These are phyloP conservation scores for Spongia lamella DNA, from an alignment of 37 sponge, comb jelly and placozoan species.

Conservation along the genomic window DNA sequence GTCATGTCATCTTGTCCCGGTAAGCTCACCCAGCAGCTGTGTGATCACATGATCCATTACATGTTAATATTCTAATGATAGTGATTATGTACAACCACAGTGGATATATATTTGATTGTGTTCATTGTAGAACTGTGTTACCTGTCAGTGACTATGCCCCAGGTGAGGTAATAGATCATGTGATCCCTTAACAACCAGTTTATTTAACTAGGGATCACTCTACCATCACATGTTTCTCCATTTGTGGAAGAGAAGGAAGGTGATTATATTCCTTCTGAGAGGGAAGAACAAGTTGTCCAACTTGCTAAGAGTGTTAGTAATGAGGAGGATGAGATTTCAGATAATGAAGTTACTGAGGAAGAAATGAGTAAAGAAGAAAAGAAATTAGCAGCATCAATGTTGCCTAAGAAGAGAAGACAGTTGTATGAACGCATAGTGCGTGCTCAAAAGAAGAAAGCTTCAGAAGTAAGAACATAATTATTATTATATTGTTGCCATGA, in stretches of 20 bases:
- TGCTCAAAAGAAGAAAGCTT: conserved; percentile 64
- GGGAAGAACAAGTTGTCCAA: conserved; percentile 2
- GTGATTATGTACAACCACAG: conserved; percentile 95
- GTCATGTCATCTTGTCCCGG: conserved; percentile 83
- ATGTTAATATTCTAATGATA: conserved; percentile 1
- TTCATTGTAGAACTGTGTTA: conserved; percentile 75
- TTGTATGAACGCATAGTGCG: conserved; percentile 86
- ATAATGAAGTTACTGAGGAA: conserved; percentile 30
- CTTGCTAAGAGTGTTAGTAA: too few species aligned
- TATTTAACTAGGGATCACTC: conserved; percentile 10
- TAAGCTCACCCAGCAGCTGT: conserved; percentile 12
- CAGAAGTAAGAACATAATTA: conserved; percentile 54
- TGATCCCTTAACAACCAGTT: too few species aligned
- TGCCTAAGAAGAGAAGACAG: conserved; percentile 88
- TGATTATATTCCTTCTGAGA: conserved; percentile 91
- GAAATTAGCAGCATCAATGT: conserved; percentile 85
- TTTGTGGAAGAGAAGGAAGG: conserved; percentile 81
- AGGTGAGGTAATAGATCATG: conserved; percentile 34
- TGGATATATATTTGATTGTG: conserved; percentile 98
- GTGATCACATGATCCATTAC: neutral
- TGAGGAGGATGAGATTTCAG: conserved; percentile 1
- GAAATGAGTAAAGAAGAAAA: conserved; percentile 45
- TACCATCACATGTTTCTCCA: conserved; percentile 98
- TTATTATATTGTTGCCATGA: too few species aligned
- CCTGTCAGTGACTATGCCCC: conserved; percentile 79